Percentiles rank a stretch among this genome's conserved stretches.
These are phyloP conservation scores for Tetramorium parvispinum DNA, from an alignment of 1,140 invertebrate species.

Conservation along the genomic window DNA sequence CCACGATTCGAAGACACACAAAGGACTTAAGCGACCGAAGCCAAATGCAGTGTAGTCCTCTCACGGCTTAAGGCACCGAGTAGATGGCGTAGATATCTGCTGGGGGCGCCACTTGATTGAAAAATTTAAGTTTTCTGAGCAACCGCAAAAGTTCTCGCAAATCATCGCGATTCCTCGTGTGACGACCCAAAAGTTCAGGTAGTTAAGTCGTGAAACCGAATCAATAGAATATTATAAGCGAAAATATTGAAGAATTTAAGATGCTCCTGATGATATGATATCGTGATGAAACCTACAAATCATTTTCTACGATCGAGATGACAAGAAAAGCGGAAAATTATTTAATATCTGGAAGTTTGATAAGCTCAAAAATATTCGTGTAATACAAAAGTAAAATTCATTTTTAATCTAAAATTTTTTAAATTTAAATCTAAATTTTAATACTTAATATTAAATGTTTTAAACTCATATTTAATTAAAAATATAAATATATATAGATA, in stretches of 20 bases:
- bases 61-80: too few relatives aligned
- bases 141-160: background rate
- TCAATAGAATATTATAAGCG: background rate
- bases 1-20: background rate
- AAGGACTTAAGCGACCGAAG: background rate
- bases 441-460: background rate
- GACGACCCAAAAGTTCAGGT: background rate
- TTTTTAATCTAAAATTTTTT: background rate
- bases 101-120: constrained; percentile 28
- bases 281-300: background rate
- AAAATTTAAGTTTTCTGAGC: background rate
- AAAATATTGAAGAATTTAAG: background rate
- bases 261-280: too few relatives aligned
- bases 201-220: background rate
- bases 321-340: background rate
- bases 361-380: background rate
- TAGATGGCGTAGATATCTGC: background rate
- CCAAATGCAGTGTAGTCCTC: background rate
- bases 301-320: background rate
- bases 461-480: background rate
- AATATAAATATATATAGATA: background rate
- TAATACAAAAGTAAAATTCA: background rate
- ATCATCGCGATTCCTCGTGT: background rate
- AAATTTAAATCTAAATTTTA: background rate
- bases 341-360: background rate